phyloP scores from a whole-genome alignment of 2,113 vertebrate species.

The Hystrix brachyura region DNA sequence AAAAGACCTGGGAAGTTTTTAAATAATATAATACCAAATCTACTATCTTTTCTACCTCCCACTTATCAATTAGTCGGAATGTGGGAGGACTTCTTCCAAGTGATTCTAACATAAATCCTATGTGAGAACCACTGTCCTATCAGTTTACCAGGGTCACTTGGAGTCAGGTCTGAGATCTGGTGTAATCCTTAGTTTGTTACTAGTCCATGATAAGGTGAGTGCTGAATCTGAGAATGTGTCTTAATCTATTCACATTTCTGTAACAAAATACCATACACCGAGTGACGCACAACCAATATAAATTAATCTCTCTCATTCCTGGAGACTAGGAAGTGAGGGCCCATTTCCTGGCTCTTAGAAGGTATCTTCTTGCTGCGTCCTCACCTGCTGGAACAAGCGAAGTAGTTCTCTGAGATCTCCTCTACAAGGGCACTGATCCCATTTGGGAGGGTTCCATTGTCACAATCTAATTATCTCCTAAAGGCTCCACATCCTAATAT shows the following conservation, averaged over 20 bases:
- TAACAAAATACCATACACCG: background rate
- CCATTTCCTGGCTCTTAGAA: background rate
- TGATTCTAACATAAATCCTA: background rate
- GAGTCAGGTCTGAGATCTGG: background rate
- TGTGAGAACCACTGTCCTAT: background rate
- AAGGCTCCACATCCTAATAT: background rate
- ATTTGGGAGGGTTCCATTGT: background rate
- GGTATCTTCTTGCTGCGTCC: background rate
- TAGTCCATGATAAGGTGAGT: background rate
- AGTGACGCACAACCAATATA: background rate
- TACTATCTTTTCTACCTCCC: background rate
- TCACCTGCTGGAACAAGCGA: background rate
- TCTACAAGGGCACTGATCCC: background rate
- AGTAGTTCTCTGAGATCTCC: background rate
- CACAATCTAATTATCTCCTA: background rate
- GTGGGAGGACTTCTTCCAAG: background rate
- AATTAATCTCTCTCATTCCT: background rate
- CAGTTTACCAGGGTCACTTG: background rate
- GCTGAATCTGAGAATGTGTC: background rate
- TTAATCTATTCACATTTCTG: background rate
- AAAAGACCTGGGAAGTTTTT: background rate
- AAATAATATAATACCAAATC: background rate
- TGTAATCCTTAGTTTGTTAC: background rate
- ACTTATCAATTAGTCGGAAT: background rate
- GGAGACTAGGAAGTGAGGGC: background rate